Conservation (phyloP, 2,888 invertebrate genomes). For the Pandemis heparana region DNA sequence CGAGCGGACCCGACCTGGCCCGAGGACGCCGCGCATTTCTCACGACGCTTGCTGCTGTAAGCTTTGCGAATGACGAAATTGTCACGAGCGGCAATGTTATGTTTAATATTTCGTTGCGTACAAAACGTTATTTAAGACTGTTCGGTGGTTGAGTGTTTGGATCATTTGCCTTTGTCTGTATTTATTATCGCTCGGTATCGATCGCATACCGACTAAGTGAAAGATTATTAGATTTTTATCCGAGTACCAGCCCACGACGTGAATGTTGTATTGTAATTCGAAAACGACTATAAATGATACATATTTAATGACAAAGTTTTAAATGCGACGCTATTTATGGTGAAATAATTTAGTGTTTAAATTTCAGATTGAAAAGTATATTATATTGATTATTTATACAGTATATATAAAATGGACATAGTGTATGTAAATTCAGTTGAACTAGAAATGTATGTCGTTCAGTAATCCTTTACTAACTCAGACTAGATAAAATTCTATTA, state of each 20-base stretch:
- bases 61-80: constrained; percentile 82
- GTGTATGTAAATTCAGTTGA: constrained; percentile 76
- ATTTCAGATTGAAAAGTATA: constrained; percentile 76
- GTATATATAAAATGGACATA: constrained; percentile 65
- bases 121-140: constrained; percentile 83
- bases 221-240: constrained; percentile 63
- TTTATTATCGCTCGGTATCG: constrained; percentile 67
- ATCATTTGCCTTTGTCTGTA: constrained; percentile 72
- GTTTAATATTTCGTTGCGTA: constrained; percentile 76
- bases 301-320: constrained; percentile 69
- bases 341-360: constrained; percentile 77
- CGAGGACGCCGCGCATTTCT: constrained; percentile 67
- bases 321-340: constrained; percentile 83
- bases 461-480: constrained; percentile 60
- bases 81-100: constrained; percentile 66
- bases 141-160: constrained; percentile 79
- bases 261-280: constrained; percentile 69
- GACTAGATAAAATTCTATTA: constrained; percentile 64
- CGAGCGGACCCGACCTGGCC: constrained; percentile 41
- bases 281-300: constrained; percentile 63
- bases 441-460: constrained; percentile 78
- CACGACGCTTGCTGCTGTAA: constrained; percentile 82
- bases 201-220: constrained; percentile 53
- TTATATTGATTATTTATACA: constrained; percentile 69
- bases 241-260: constrained; percentile 70